Conservation (phyloP, 2,113 vertebrate species). For the rabbit (Oryctolagus cuniculus) region DNA sequence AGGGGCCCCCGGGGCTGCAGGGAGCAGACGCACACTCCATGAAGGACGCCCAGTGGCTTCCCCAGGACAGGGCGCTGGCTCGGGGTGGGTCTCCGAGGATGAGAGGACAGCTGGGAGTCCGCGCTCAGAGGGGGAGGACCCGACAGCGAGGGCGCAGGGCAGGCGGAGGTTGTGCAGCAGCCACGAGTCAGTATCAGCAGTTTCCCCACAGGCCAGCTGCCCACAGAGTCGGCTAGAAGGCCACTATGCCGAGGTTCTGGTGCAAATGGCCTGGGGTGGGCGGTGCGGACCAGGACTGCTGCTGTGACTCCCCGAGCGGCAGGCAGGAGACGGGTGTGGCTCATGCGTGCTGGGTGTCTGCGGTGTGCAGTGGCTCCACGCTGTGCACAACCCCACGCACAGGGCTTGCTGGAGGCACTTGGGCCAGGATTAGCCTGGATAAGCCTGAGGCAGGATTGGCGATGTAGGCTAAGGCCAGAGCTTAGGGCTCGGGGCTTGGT, state of each 20-base stretch:
- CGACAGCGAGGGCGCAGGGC: rapidly evolving
- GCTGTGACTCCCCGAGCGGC: background rate
- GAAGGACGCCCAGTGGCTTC: background rate
- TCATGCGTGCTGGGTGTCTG: rapidly evolving
- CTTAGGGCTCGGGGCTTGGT: conserved; percentile 63
- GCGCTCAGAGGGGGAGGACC: background rate
- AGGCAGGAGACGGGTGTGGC: background rate
- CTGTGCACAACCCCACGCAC: rapidly evolving
- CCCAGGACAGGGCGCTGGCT: no score
- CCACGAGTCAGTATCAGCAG: rapidly evolving
- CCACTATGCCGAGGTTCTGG: background rate
- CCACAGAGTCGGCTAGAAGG: background rate
- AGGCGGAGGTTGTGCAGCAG: rapidly evolving
- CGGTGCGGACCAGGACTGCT: rapidly evolving
- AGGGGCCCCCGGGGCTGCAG: background rate
- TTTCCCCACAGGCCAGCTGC: background rate
- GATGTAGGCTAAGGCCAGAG: conserved; percentile 74
- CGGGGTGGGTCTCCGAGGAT: no score
- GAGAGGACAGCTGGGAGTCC: no score
- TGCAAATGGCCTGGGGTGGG: background rate
- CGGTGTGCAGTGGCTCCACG: no score
- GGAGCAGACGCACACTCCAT: background rate
- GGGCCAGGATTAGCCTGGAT: conserved; percentile 66
- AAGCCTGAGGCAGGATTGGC: conserved; percentile 69
- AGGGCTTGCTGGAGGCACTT: rapidly evolving